Evolutionary conservation across 2,113 vertebrate species (phyloP).

Genomic region (Astur gentilis): DNA sequence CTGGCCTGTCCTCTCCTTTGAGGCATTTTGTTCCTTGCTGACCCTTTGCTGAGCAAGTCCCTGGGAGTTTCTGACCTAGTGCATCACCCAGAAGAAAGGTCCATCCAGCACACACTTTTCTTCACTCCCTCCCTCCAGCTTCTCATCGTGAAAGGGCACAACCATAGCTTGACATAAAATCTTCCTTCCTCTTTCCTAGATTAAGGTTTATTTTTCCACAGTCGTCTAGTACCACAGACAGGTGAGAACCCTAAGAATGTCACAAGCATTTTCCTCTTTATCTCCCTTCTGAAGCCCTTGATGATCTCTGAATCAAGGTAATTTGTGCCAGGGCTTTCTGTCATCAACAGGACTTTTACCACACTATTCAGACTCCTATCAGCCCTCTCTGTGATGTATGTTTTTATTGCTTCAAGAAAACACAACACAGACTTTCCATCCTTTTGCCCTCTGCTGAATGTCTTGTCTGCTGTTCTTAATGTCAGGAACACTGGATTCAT

Average conservation of each 20-base stretch:
- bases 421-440: background rate
- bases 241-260: background rate
- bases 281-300: background rate
- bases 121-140: background rate
- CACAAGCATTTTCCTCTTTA: background rate
- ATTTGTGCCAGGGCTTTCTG: background rate
- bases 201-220: background rate
- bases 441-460: background rate
- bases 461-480: background rate
- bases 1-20: background rate
- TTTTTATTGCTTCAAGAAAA: background rate
- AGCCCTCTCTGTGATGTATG: background rate
- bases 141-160: background rate
- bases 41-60: background rate
- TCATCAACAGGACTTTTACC: background rate
- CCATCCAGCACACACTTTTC: background rate
- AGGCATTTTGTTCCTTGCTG: background rate
- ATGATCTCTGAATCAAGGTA: background rate
- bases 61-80: background rate
- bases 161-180: background rate
- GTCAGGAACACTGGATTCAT: background rate
- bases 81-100: background rate
- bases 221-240: background rate
- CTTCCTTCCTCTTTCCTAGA: background rate
- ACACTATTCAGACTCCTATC: accelerated